Evolutionary conservation across 2,888 invertebrate genomes (phyloP).

Genomic region (Heliconius cydno): DNA sequence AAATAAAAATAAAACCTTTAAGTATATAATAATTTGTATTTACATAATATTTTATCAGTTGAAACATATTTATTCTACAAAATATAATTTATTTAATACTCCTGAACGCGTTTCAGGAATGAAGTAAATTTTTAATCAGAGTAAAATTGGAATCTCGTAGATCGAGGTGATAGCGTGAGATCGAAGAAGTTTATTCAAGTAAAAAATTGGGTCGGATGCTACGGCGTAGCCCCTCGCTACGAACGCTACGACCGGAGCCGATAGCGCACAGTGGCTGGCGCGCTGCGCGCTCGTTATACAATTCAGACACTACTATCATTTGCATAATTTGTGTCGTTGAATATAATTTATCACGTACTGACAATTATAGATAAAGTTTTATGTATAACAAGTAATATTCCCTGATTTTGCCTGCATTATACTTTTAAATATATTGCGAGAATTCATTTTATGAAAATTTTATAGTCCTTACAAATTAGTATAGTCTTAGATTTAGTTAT

Average conservation of each 20-base stretch:
- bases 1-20: neutral
- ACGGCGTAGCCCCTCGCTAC: conserved; percentile 45
- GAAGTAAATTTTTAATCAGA: conserved; percentile 26
- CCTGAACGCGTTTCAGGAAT: conserved; percentile 21
- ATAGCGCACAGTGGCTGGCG: conserved; percentile 19
- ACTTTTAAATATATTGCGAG: neutral
- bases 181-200: conserved; percentile 41
- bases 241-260: conserved; percentile 30
- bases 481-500: neutral
- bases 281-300: conserved; percentile 21
- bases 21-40: neutral
- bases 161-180: conserved; percentile 33
- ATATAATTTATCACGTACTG: neutral
- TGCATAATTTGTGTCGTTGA: conserved; percentile 24
- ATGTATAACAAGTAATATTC: neutral
- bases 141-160: conserved; percentile 38
- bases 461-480: neutral
- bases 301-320: conserved; percentile 18
- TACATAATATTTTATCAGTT: neutral
- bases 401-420: neutral
- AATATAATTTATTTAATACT: neutral
- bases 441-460: neutral
- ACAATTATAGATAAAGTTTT: neutral
- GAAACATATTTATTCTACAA: neutral
- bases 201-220: conserved; percentile 43